Conservation (phyloP, 2,888 invertebrate species). For the Actias luna region DNA sequence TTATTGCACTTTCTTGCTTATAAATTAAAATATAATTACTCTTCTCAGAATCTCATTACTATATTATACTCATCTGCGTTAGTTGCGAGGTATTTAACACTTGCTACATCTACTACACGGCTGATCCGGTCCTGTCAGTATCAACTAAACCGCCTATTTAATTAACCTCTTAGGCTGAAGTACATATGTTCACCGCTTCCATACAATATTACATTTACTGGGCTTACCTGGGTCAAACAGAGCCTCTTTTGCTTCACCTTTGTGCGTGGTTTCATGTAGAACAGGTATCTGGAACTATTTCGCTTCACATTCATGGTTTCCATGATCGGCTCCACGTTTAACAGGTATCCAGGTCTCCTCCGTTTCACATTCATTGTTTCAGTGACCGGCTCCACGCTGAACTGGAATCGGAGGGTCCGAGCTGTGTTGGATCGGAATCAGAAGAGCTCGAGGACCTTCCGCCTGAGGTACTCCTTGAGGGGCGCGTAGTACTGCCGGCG, state of each 20-base stretch:
- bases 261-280: too few species aligned
- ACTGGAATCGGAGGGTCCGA: conserved; percentile 22
- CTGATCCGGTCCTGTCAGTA: not conserved
- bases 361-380: not conserved
- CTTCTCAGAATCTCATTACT: too few species aligned
- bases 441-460: conserved; percentile 83
- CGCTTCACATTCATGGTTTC: not conserved
- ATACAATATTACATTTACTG: not conserved
- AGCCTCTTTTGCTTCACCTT: not conserved
- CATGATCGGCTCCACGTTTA: too few species aligned
- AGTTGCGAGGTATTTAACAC: too few species aligned
- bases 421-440: conserved; percentile 59
- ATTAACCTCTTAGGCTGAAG: not conserved
- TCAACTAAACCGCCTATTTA: not conserved
- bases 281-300: too few species aligned
- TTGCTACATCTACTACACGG: too few species aligned
- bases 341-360: too few species aligned
- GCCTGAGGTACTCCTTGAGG: conserved; percentile 88
- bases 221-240: not conserved
- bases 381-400: not conserved
- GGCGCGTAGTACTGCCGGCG: conserved; percentile 92
- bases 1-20: too few species aligned
- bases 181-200: not conserved
- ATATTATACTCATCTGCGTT: too few species aligned
- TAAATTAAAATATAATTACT: too few species aligned